Evolutionary conservation across 2,113 vertebrate genomes (phyloP), one percentile per base, ranked within the genome.

Genomic region (Eurypyga helias): DNA sequence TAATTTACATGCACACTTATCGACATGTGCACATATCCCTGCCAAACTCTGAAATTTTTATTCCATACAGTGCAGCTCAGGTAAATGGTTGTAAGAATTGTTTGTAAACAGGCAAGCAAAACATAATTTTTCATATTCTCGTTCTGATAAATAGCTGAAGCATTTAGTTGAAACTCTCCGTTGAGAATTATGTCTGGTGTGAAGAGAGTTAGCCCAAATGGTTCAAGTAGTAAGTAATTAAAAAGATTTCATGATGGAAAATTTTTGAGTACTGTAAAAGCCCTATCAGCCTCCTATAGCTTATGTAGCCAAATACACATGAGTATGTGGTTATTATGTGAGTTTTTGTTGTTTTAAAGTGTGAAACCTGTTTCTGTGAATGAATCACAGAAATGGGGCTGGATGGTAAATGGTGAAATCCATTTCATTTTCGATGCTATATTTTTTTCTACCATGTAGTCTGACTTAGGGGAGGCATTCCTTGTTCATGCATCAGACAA

Each of bases 321-420:
- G 18, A 45, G 18, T 60, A 12, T 61, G 34, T 83, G 41, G 23
- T 81, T 73, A 78, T 87, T 89, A 55, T 33, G 78, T 83, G 45
- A 61, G 19, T 83, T 83, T 88, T 88, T 77, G 14, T 91, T 90
- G 18, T 18, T 89, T 92, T 72, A 79, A 73, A 89, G 60, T 67
- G 26, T 60, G n/a, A 84, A 52, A 28, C 33, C 33, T 80, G 31
- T 65, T 96, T 95, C 81, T 91, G 34, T 94, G 91, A 95, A 89
- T 91, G 75, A 92, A 77, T 92, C 62, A 62, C 41, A 54, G 45
- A 86, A 93, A 10, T 52, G 24, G 34, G 26, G 14, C 65, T 96
- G 48, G 52, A 43, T 78, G 43, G 34, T 75, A 87, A 94, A 20
- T 34, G 36, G 45, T 82, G 70, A 94, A 84, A 92, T 71, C 61